Evolutionary conservation across 1,140 invertebrate species (phyloP), one percentile per base, ranked within the genome.

Genomic region (Drosophila rufa): DNA sequence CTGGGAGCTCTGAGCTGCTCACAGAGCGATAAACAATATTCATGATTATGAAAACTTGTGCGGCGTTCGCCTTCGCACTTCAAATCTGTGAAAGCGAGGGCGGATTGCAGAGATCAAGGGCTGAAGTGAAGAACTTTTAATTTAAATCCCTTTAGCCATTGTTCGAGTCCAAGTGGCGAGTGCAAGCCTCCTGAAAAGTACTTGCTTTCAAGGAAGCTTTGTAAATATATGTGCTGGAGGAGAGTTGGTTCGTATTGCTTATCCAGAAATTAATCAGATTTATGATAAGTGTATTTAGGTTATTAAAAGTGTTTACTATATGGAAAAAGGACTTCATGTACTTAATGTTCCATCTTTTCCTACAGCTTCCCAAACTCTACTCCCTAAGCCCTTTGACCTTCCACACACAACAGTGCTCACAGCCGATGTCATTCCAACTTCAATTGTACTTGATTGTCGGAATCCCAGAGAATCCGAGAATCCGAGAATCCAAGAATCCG

Each of bases 11-110:
- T 62, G 56, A 77, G 64, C 64, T 77, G 66, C 66, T 71, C 67
- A 53, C 66, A 65, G 66, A 51, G 66, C 75, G 58, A 78, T 79
- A 78, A 79, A 79, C 75, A 78, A 78, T 79, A 79, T 79, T 79
- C 76, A 59, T 78, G 76, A 78, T 79, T 79, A 78, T 79, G 75
- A 71, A 78, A 79, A 79, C 59, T 78, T 78, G 58, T 61, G 74
- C 40, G 55, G 75, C 56, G 46, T 61, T 77, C 36, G 46, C 65
- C 65, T 70, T 70, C 67, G 67, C 67, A 67, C 67, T 70, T 70
- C 47, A 70, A 47, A 55, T 67, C 67, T 68, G 36, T 46, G 30
- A 46, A 55, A 67, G 40, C 67, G 67, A 70, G 67, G 67, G 67
- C 17, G 67, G 67, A 33, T 70, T 30, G 30, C 48, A 55, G 27